These are phyloP conservation scores for Antechinus flavipes DNA, from an alignment of 2,113 vertebrate species.

Conservation along the genomic window DNA sequence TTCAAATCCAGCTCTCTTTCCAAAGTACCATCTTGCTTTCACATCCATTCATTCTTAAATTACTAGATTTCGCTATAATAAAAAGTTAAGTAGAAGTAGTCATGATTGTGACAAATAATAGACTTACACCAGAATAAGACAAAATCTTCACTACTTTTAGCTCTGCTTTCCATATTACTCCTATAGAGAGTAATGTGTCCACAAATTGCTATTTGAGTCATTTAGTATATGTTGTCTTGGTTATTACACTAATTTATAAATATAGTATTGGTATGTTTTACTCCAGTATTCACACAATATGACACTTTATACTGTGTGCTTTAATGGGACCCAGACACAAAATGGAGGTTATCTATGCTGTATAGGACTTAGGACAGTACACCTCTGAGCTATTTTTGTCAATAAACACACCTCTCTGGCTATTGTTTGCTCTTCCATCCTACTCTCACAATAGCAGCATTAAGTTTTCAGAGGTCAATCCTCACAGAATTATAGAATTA, in stretches of 20 bases:
- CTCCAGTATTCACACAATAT: not conserved
- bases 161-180: not conserved
- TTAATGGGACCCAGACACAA: not conserved
- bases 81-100: not conserved
- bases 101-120: not conserved
- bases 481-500: not conserved
- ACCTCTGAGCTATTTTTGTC: not conserved
- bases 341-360: not conserved
- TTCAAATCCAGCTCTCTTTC: not conserved
- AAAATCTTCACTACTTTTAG: not conserved
- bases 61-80: not conserved
- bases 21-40: not conserved
- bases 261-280: not conserved
- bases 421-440: not conserved
- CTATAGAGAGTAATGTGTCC: not conserved
- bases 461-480: not conserved
- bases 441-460: not conserved
- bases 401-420: not conserved
- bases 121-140: not conserved
- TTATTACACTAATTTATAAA: not conserved
- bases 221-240: not conserved
- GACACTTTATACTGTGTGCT: not conserved
- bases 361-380: not conserved
- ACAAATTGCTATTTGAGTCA: not conserved
- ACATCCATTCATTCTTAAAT: not conserved